Evolutionary conservation across 1,140 invertebrate species (phyloP).

Genomic region (Hylaeus anthracinus): DNA sequence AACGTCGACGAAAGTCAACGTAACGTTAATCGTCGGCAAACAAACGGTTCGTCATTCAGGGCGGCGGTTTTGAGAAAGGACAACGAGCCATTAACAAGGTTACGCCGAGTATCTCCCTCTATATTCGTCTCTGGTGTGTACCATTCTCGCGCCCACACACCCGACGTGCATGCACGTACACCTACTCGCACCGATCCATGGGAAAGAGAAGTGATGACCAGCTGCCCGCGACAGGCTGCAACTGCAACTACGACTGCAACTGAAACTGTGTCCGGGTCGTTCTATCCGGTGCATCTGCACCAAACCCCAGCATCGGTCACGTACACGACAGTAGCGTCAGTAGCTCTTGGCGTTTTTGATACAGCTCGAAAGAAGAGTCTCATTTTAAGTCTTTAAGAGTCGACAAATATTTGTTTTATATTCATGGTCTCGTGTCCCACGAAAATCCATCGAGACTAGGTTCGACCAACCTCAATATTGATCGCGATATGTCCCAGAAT

Average conservation of each 20-base stretch:
- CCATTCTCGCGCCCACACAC: neutral
- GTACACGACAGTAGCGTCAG: no score
- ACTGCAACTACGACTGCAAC: no score
- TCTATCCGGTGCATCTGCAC: slow-evolving; percentile 37
- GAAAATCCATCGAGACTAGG: no score
- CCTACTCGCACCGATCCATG: no score
- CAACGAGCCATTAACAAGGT: slow-evolving; percentile 29
- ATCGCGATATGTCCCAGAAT: no score
- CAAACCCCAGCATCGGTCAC: no score
- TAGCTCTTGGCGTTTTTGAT: no score
- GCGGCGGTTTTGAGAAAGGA: slow-evolving; percentile 13
- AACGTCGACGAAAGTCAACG: neutral
- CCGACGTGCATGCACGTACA: neutral
- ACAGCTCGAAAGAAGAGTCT: no score
- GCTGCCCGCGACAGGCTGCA: neutral
- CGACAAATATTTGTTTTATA: no score
- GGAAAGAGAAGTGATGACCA: neutral
- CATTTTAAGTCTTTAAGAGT: no score
- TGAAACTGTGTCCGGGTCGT: neutral
- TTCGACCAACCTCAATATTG: no score
- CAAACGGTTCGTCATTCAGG: neutral
- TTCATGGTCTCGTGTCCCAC: no score
- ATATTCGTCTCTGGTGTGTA: neutral
- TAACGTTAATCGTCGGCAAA: neutral
- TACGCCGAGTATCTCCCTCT: slow-evolving; percentile 15